Conservation (phyloP, 2,797 vertebrate genomes). For the Heliangelus exortis region DNA sequence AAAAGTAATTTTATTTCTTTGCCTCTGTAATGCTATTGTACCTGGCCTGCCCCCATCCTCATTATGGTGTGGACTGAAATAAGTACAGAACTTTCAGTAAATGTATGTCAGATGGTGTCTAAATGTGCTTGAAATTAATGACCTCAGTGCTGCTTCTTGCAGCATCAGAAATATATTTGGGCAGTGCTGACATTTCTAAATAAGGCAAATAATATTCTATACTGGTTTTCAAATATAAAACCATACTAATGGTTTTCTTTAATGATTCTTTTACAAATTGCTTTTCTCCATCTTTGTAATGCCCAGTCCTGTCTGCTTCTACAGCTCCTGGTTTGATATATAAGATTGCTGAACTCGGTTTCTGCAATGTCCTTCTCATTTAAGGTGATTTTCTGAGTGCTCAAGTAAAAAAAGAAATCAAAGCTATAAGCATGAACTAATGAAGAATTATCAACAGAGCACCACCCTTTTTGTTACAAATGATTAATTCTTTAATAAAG, state of each 20-base stretch:
- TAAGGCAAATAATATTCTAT: neutral
- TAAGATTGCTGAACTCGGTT: neutral
- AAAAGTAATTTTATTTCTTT: constrained; percentile 13
- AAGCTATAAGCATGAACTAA: neutral
- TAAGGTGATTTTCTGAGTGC: neutral
- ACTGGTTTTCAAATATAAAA: neutral
- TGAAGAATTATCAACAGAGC: neutral
- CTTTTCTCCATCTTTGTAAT: neutral
- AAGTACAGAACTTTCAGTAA: neutral
- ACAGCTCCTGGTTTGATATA: neutral
- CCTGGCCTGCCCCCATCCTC: neutral
- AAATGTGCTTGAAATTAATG: neutral
- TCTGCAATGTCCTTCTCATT: neutral
- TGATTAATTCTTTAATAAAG: neutral
- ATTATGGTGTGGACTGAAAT: neutral
- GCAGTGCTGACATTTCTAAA: neutral
- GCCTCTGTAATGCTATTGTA: neutral
- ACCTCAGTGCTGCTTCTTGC: neutral
- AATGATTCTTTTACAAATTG: neutral
- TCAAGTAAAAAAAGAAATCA: neutral
- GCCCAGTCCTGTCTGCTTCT: neutral
- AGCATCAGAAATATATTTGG: neutral
- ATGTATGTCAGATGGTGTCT: neutral
- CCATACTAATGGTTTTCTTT: neutral
- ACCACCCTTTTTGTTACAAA: neutral